Conservation (phyloP, 30 jellyfish, hydroid and myxozoan genomes). For the Calvadosia cruxmelitensis region DNA sequence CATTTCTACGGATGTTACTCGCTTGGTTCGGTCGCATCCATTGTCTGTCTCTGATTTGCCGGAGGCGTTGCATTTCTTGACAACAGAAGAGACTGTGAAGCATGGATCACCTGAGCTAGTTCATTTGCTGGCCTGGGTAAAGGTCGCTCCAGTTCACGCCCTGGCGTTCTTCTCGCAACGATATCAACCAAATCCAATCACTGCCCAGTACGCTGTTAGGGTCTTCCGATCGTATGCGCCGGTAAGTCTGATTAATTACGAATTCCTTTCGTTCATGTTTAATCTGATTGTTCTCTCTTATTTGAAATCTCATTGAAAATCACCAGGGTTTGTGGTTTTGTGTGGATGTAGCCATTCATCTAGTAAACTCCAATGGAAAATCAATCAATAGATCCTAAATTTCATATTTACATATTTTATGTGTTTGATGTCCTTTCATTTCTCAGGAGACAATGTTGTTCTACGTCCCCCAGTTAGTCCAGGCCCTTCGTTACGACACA, state of each 20-base stretch:
- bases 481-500: conserved; percentile 80
- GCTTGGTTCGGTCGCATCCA: conserved; percentile 74
- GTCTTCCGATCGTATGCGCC: conserved; percentile 82
- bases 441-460: conserved; percentile 76
- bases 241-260: conserved; percentile 56
- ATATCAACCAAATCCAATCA: conserved; percentile 63
- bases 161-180: conserved; percentile 92
- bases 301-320: no score
- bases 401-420: no score
- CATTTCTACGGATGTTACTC: conserved; percentile 54
- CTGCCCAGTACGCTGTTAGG: conserved; percentile 95
- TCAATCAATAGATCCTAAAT: no score
- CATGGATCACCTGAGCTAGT: conserved; percentile 41
- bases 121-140: conserved; percentile 78
- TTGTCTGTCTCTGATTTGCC: conserved; percentile 63
- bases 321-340: no score
- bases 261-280: no score
- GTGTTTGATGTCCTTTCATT: background rate
- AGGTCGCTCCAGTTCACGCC: conserved; percentile 88
- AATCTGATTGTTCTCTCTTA: no score
- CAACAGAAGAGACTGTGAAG: conserved; percentile 47
- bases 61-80: conserved; percentile 68
- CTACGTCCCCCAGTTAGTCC: conserved; percentile 97
- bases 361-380: no score
- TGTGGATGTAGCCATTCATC: no score